Base-by-base conservation (phyloP, 1,140 invertebrate species). In the Caenorhabditis briggsae region DNA sequence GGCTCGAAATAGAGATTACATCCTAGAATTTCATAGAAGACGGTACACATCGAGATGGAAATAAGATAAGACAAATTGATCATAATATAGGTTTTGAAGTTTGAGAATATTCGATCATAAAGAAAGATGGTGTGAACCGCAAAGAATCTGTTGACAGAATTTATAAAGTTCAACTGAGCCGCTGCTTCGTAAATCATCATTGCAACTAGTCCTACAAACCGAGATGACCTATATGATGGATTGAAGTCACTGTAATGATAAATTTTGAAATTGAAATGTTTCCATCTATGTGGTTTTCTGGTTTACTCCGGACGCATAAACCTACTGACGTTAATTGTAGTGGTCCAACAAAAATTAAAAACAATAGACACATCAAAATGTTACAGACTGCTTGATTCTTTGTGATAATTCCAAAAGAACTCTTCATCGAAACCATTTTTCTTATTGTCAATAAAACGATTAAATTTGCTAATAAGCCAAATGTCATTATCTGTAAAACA, bases 351-450 rank as follows among this genome's bases (percentile, higher is more conserved):
- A 74, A 74, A 74, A 74, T 74, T 6, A 74, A 12, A n/a, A 74
- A 74, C 9, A 74, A 3, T 46, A 74, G 5, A 48, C 65, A 74
- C 65, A 74, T 74, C 5, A 74, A 16, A 48, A 74, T 74, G 18
- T 74, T 74, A 18, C 65, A 74, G 18, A 74, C 43, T 12, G 65
- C 43, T 18, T 74, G 65, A 46, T 48, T 74, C 46, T 74, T 74
- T n/a, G 65, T 74, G 43, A 74, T 74, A n/a, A 74, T 46, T n/a
- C 65, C 65, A 46, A 74, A 74, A 2, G 65, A 74, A 9, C 65
- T 74, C 46, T 18, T 74, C 65, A 74, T 74, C 0, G 65, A 74
- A 25, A 12, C 46, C 65, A 74, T 74, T 74, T 74, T 74, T 74
- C 65, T n/a, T 25, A 25, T 18, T 48, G 65, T 74, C 16, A n/a